These are phyloP conservation scores for Lepidotrigona ventralis DNA, from an alignment of 1,140 invertebrate species.

Conservation along the genomic window DNA sequence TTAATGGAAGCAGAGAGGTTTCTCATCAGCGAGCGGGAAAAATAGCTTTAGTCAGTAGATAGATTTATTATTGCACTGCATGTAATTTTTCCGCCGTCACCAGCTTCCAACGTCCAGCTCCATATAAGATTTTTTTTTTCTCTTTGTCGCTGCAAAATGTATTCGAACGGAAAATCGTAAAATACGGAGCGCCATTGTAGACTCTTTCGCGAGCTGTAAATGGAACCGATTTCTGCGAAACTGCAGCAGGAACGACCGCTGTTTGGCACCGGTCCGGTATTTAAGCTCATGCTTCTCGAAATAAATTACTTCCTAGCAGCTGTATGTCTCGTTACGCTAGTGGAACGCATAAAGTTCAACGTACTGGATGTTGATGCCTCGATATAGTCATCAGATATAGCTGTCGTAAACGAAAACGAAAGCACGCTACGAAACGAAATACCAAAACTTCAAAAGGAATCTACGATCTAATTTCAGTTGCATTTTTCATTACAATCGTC, in stretches of 20 bases:
- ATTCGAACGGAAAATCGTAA: background rate
- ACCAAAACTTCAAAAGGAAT: too few species aligned
- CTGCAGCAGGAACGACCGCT: constrained; percentile 33
- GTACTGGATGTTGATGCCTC: constrained; percentile 34
- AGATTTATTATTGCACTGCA: too few species aligned
- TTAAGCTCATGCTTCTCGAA: constrained; percentile 35
- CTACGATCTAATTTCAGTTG: background rate
- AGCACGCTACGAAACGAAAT: too few species aligned
- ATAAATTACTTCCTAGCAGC: constrained; percentile 47
- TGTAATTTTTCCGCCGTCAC: too few species aligned
- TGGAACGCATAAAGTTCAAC: constrained; percentile 33
- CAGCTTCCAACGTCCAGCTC: too few species aligned
- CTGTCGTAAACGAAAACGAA: background rate
- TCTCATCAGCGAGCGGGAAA: too few species aligned
- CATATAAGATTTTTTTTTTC: too few species aligned
- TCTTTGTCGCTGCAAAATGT: background rate
- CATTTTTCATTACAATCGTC: background rate
- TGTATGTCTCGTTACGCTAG: constrained; percentile 26
- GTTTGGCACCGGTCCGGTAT: constrained; percentile 39
- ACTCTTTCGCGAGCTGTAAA: background rate
- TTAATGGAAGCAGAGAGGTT: too few species aligned
- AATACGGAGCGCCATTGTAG: background rate
- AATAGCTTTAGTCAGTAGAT: too few species aligned
- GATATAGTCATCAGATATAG: background rate
- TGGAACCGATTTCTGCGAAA: constrained; percentile 29